phyloP scores from a whole-genome alignment of 2,888 invertebrate species.

The Drosophila kuntzei region DNA sequence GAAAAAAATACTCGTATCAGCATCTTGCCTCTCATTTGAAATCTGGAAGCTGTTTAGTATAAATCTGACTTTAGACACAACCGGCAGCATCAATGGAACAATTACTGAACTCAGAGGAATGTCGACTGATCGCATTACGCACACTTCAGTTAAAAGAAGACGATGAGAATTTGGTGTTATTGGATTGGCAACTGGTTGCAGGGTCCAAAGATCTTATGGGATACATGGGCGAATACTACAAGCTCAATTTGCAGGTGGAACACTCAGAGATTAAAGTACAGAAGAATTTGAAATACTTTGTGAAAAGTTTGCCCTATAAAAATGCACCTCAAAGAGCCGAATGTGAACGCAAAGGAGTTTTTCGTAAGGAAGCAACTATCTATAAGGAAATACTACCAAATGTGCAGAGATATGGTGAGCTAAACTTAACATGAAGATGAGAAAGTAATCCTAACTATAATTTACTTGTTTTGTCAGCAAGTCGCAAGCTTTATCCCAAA shows the following conservation, averaged over 20 bases:
- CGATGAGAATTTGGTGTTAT: constrained; percentile 48
- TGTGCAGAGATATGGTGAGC: constrained; percentile 76
- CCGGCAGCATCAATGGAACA: constrained; percentile 32
- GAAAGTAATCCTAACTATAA: not conserved
- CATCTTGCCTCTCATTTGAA: not conserved
- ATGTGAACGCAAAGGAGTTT: constrained; percentile 78
- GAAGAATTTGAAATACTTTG: constrained; percentile 66
- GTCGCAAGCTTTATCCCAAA: constrained; percentile 66
- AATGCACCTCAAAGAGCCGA: constrained; percentile 74
- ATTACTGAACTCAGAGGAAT: constrained; percentile 66
- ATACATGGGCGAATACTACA: constrained; percentile 84
- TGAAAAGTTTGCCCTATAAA: constrained; percentile 77
- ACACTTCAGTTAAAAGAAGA: constrained; percentile 49
- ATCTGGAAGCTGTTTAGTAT: constrained; percentile 18
- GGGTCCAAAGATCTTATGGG: constrained; percentile 76
- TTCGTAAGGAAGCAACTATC: constrained; percentile 73
- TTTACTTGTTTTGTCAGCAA: constrained; percentile 38
- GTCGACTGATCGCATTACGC: constrained; percentile 63
- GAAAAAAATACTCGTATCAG: not conserved
- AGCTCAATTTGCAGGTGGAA: constrained; percentile 55
- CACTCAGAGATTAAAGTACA: not conserved
- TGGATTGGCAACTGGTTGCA: constrained; percentile 49
- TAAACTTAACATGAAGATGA: not conserved
- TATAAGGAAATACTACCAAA: constrained; percentile 76
- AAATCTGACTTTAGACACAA: not conserved